Conservation (phyloP, 1,140 invertebrate genomes). For the Galendromus occidentalis region DNA sequence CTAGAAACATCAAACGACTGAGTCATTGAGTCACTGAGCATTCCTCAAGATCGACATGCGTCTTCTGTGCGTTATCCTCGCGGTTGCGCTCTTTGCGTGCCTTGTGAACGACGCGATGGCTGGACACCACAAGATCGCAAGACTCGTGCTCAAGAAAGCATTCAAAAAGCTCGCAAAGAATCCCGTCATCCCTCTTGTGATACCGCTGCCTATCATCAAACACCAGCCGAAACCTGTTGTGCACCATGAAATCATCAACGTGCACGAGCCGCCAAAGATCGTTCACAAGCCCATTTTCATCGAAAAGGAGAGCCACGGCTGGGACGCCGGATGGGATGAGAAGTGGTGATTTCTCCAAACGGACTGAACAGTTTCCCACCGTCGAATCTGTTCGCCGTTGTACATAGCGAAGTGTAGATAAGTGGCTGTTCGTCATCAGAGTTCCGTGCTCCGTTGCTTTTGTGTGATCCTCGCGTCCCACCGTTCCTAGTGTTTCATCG, state of each 20-base stretch:
- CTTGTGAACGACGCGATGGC: not conserved
- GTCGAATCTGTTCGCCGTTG: no score
- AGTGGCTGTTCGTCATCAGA: no score
- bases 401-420: no score
- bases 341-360: not conserved
- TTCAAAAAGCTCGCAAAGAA: not conserved
- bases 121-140: slow-evolving; percentile 4
- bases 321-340: slow-evolving; percentile 5
- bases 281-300: slow-evolving; percentile 4
- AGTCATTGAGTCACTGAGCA: no score
- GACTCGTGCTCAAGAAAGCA: not conserved
- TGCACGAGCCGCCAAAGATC: slow-evolving; percentile 6
- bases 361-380: no score
- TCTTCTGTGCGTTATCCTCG: not conserved
- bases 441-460: no score
- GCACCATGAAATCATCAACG: slow-evolving; percentile 9
- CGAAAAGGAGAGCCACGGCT: not conserved
- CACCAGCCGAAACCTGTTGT: not conserved
- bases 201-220: slow-evolving; percentile 1
- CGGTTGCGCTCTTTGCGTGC: not conserved
- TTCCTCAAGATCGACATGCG: not conserved
- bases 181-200: not conserved
- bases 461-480: no score
- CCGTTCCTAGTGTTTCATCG: no score
- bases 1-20: no score